Base-by-base conservation (phyloP, 2,113 vertebrate genomes). In the Corythornis vintsioides region DNA sequence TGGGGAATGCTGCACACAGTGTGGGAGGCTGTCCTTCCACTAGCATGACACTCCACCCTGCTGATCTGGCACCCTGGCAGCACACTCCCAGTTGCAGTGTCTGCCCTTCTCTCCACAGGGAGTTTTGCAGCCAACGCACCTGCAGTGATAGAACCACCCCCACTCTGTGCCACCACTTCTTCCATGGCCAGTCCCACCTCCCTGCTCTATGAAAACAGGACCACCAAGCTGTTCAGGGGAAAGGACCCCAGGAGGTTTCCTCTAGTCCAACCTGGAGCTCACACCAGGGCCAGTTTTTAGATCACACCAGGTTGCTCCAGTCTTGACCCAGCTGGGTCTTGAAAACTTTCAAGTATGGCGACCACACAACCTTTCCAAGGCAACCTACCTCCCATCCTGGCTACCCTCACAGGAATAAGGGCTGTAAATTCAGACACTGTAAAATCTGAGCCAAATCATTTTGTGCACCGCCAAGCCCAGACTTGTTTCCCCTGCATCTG, bases 1-100 rank as follows among this genome's bases (percentile, higher is more conserved):
- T n/a, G 13, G 28, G 56, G 56, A 20, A 14, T 1, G 7, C 17
- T 59, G 56, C 28, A 13, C 0, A 2, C 13, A 28, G 25, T 2
- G 2, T 3, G 5, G 63, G 22, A 15, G 18, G 22, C n/a, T 59
- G 66, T 60, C 64, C 45, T 33, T 20, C 33, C 33, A 42, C 15
- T 24, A 43, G 16, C 22, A 22, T 1, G 5, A 24, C n/a, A 53
- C 14, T 15, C 11, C 15, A 9, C 45, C 47, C 56, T 15, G 40
- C 40, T 3, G 1, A 29, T 60, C 17, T 28, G 26, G 43, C 33
- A 59, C 10, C 35, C 53, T 57, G 35, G 65, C 42, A 40, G 65
- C 43, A 50, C 10, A 5, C 33, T 42, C 22, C 55, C 6, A 5
- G 10, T 20, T 16, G 53, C 65, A 50, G 28, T 4, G 3, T 20